Conservation (phyloP, 1,140 invertebrate genomes). For the Panulirus ornatus region DNA sequence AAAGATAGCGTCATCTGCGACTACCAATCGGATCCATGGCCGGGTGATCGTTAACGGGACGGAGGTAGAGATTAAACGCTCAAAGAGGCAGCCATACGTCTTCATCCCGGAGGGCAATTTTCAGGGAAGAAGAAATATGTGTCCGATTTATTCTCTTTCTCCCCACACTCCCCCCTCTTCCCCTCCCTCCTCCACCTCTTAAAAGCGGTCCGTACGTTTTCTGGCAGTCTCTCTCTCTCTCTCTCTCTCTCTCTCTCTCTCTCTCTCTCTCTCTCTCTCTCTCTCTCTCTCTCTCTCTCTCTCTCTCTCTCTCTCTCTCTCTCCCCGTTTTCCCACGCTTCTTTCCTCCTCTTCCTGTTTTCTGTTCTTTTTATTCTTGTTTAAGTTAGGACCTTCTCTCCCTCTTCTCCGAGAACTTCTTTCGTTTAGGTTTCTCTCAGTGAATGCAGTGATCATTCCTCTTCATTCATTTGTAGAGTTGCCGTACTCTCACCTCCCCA, state of each 20-base stretch:
- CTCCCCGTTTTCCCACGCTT: not conserved
- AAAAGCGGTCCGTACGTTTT: not conserved
- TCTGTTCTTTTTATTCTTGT: not conserved
- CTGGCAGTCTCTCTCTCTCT: not conserved
- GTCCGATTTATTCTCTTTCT: not conserved
- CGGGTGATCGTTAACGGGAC: not conserved
- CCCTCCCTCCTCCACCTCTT: not conserved
- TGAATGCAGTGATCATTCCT: not conserved
- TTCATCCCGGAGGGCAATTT: not conserved
- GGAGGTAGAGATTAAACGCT: not conserved
- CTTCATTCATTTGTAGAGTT: not conserved
- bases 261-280: constrained; percentile 9
- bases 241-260: not conserved
- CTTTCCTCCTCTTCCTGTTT: not conserved
- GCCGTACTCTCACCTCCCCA: not conserved
- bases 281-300: not conserved
- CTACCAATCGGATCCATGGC: not conserved
- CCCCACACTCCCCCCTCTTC: not conserved
- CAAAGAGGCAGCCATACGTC: not conserved
- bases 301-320: not conserved
- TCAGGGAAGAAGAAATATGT: not conserved
- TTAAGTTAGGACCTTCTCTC: not conserved
- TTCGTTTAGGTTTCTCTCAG: not conserved
- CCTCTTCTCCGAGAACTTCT: not conserved
- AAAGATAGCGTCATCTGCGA: not conserved